A percentile compares a stretch with the other conserved stretches of the same genome.
Evolutionary conservation across 2,113 vertebrate species (phyloP).

Genomic region (Channa maculata): DNA sequence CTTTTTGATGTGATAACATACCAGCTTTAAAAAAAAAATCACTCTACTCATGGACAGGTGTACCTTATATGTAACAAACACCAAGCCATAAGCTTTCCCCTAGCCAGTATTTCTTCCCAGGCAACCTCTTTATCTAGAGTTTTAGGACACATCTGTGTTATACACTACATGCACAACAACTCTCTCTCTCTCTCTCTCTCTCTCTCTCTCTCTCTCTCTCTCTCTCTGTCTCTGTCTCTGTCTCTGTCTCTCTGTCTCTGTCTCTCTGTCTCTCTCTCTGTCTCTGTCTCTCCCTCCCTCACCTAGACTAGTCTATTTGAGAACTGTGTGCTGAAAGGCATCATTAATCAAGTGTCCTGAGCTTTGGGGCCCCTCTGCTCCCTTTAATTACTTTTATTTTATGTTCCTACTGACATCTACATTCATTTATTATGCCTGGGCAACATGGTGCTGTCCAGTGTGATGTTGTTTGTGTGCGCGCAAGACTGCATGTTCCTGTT

Average conservation of each 20-base stretch:
- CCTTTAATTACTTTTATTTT: constrained; percentile 77
- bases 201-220: neutral
- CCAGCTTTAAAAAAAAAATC: neutral
- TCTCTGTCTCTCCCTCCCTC: constrained; percentile 7
- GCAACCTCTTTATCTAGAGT: neutral
- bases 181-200: no score
- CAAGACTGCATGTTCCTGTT: neutral
- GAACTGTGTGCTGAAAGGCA: constrained; percentile 54
- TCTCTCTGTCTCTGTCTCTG: neutral
- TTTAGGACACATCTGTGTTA: neutral
- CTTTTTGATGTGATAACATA: neutral
- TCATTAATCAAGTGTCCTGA: constrained; percentile 74
- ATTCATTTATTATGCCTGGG: constrained; percentile 61
- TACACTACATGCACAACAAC: no score
- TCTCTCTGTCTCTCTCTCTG: neutral
- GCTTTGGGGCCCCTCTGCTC: constrained; percentile 65
- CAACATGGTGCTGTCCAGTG: constrained; percentile 22
- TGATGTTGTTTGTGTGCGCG: neutral
- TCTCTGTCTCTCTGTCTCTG: neutral
- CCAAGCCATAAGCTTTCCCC: neutral
- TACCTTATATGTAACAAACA: neutral
- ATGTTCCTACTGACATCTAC: constrained; percentile 60
- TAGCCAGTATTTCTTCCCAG: neutral
- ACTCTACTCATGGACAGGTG: neutral
- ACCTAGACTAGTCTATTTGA: constrained; percentile 45